Evolutionary conservation across 2,113 vertebrate species (phyloP).

Genomic region (Peucedramus taeniatus): DNA sequence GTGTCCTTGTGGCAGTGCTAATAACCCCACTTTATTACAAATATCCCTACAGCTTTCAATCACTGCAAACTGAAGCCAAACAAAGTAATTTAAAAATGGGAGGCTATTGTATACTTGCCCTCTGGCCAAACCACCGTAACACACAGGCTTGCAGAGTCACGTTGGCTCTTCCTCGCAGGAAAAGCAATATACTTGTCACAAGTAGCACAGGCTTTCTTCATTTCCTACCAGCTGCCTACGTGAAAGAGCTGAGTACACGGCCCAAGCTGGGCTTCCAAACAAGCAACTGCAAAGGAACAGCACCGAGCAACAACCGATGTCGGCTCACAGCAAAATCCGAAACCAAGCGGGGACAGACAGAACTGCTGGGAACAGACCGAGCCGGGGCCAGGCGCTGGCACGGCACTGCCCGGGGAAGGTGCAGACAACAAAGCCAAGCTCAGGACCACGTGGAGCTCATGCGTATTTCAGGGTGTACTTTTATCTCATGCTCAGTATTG

Average conservation of each 20-base stretch:
- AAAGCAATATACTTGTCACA: not conserved
- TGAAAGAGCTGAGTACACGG: not conserved
- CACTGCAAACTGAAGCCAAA: conserved; percentile 26
- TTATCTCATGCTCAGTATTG: conserved; percentile 58
- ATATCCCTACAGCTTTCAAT: conserved; percentile 10
- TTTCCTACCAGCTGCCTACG: not conserved
- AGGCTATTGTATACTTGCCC: conserved; percentile 24
- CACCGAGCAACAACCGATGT: not conserved
- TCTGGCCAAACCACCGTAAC: not conserved
- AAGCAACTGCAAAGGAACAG: not conserved
- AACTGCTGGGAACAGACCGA: not conserved
- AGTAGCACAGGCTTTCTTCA: not conserved
- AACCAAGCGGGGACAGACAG: not conserved
- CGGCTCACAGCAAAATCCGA: not conserved
- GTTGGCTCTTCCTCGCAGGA: not conserved
- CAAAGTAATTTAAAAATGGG: conserved; percentile 15
- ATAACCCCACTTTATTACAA: not conserved
- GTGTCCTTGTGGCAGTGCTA: not conserved
- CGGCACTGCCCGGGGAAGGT: not conserved
- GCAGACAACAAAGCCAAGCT: conserved; percentile 52
- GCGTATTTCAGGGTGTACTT: conserved; percentile 8
- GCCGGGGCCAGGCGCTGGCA: not conserved
- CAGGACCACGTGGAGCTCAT: conserved; percentile 32
- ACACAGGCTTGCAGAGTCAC: not conserved
- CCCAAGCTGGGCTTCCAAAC: conserved; percentile 1